Percentiles rank a stretch among this genome's conserved stretches.
Evolutionary conservation across 2,113 vertebrate genomes (phyloP).

Genomic region (Ovis canadensis): DNA sequence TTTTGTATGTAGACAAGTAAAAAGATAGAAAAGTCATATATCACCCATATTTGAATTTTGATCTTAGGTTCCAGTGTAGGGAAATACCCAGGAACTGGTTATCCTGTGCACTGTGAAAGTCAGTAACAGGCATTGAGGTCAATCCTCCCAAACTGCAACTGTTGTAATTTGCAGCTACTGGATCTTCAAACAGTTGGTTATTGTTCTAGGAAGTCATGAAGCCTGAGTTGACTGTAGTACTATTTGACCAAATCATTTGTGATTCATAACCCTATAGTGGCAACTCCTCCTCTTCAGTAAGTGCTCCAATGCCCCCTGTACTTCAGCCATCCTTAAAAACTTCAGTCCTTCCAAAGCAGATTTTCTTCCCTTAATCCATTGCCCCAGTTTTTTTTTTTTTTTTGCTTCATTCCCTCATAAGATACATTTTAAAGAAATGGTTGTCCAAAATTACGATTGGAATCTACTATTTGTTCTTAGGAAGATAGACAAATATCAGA

Average conservation of each 20-base stretch:
- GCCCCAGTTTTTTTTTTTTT: not conserved
- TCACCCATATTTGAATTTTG: not conserved
- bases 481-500: not conserved
- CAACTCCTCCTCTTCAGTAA: rapidly evolving
- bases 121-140: not conserved
- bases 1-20: not conserved
- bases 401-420: not conserved
- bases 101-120: not conserved
- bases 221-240: not conserved
- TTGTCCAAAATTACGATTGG: not conserved
- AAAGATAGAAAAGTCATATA: not conserved
- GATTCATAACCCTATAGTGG: not conserved
- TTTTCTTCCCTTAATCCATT: not conserved
- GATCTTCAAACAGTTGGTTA: not conserved
- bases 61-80: not conserved
- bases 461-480: not conserved
- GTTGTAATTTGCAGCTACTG: not conserved
- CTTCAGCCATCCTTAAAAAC: not conserved
- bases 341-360: not conserved
- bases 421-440: not conserved
- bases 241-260: not conserved
- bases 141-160: not conserved
- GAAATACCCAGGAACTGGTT: not conserved
- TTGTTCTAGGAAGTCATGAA: not conserved
- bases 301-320: not conserved